Base-by-base conservation (phyloP, 2,888 invertebrate genomes). In the Dolichopus griseipennis region DNA sequence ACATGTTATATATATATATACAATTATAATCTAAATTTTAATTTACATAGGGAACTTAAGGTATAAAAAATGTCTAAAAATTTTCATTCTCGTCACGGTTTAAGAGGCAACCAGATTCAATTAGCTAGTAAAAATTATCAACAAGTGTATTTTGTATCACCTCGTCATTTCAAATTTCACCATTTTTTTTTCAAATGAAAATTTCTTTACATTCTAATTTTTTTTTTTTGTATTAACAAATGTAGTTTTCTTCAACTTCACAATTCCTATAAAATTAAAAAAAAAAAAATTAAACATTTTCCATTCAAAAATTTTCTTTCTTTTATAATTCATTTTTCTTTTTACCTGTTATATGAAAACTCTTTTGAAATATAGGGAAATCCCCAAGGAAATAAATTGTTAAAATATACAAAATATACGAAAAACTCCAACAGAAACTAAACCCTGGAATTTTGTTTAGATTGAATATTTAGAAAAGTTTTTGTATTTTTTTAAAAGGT, bases 11-110 rank as follows among this genome's bases (percentile, higher is more conserved):
- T 27, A 27, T 5, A 27, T 27, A 27, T 27, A 5, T 27, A 27
- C 27, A 27, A 27, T 4, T 27, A 27, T n/a, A n/a, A n/a, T 37
- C 37, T 37, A 37, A 37, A 7, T 37, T 52, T 27, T 27, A 27
- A 27, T 10, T 22, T 18, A 37, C 15, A 37, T 68, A 61, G 21
- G 10, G 69, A 52, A 15, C 41, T 67, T 66, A 65, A 67, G 69
- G 64, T 67, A 66, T 72, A 74, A 62, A 67, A 66, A 65, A 68
- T 68, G 64, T 74, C 74, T 76, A 76, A 75, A 77, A 78, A 79
- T 78, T 77, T 79, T 78, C 78, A 79, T 78, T 77, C 77, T 78
- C 76, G 78, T 78, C 77, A 76, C 77, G 78, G 73, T 74, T 75
- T 72, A 75, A 72, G 75, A 78, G 78, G 78, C 68, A 64, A 71